Percentiles rank a stretch among this genome's conserved stretches.
These are phyloP conservation scores for Tortricodes alternella DNA, from an alignment of 2,888 invertebrate genomes.

Conservation along the genomic window DNA sequence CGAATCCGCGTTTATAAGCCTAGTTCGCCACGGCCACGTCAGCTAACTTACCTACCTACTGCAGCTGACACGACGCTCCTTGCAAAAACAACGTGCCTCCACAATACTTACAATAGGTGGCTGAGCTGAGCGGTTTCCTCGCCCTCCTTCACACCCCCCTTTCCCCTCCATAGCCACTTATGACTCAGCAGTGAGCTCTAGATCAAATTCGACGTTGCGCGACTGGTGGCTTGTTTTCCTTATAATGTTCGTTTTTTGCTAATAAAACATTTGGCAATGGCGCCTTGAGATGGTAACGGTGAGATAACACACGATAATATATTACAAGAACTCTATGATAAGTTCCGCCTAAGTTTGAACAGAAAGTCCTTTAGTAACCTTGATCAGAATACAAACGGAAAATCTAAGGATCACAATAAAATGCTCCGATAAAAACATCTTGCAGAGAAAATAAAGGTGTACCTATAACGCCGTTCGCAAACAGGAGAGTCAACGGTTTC, in stretches of 20 bases:
- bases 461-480: constrained; percentile 58
- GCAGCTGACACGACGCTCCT: constrained; percentile 71
- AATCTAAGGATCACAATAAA: constrained; percentile 6
- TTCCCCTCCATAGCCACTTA: constrained; percentile 54
- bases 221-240: constrained; percentile 70
- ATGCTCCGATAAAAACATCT: constrained; percentile 33
- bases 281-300: constrained; percentile 60
- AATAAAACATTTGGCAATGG: constrained; percentile 63
- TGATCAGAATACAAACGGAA: not conserved
- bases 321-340: constrained; percentile 5
- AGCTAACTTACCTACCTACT: constrained; percentile 52
- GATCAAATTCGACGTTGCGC: constrained; percentile 73
- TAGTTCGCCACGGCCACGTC: constrained; percentile 52
- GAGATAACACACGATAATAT: constrained; percentile 37
- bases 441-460: constrained; percentile 56
- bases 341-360: not conserved
- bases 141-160: constrained; percentile 39
- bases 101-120: constrained; percentile 74
- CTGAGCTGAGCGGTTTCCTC: constrained; percentile 66
- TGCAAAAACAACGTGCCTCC: constrained; percentile 76
- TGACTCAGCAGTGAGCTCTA: constrained; percentile 72
- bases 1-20: constrained; percentile 31
- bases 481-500: constrained; percentile 54
- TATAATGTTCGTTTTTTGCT: constrained; percentile 58
- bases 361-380: not conserved